A percentile compares a stretch with the other conserved stretches of the same genome.
These are phyloP conservation scores for Numenius arquata DNA, from an alignment of 2,113 vertebrate species.

Conservation along the genomic window DNA sequence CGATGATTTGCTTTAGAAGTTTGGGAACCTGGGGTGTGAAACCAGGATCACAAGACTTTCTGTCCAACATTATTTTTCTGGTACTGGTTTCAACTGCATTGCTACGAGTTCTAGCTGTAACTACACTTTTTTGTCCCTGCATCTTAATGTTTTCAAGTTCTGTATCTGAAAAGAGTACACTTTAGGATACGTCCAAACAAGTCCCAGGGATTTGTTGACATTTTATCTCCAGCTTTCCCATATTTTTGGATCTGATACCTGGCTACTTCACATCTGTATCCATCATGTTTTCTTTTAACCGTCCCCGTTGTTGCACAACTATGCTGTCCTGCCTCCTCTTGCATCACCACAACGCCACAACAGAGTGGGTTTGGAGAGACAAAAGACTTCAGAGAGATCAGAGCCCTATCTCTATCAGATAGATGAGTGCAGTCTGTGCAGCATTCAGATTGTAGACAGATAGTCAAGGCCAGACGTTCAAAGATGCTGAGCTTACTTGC, in stretches of 20 bases:
- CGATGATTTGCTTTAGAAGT: not conserved
- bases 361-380: not conserved
- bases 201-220: not conserved
- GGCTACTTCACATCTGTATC: constrained; percentile 16
- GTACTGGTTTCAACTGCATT: not conserved
- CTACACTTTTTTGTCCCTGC: not conserved
- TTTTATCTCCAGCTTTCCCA: constrained; percentile 27
- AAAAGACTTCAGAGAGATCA: constrained; percentile 23
- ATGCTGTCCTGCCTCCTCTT: constrained; percentile 1
- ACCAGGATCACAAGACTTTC: not conserved
- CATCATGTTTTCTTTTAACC: constrained; percentile 10
- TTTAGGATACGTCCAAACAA: not conserved
- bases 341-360: constrained; percentile 24
- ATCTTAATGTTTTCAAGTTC: not conserved
- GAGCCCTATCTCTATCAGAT: not conserved
- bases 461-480: not conserved
- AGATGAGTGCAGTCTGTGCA: not conserved
- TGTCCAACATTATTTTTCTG: not conserved
- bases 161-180: not conserved
- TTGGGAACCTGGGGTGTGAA: not conserved
- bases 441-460: constrained; percentile 22
- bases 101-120: not conserved
- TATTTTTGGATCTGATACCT: constrained; percentile 38
- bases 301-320: constrained; percentile 3
- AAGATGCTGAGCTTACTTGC: not conserved